A percentile compares a stretch with the other conserved stretches of the same genome.
Conservation (phyloP, 2,797 vertebrate species). For the Helostoma temminkii region DNA sequence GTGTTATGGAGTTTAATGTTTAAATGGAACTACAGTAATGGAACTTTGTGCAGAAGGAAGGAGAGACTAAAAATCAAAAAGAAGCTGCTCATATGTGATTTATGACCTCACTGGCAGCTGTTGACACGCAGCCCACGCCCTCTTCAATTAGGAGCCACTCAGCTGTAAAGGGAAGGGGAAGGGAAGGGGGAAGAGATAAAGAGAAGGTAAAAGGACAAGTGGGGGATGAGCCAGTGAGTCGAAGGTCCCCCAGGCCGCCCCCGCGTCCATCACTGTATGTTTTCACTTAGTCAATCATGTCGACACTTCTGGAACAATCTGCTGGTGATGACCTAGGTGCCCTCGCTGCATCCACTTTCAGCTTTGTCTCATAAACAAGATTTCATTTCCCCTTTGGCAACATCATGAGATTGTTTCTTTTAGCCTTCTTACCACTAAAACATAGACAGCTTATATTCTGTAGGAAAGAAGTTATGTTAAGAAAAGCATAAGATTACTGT, state of each 20-base stretch:
- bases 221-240: conserved; percentile 19
- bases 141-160: conserved; percentile 77
- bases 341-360: conserved; percentile 48
- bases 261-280: conserved; percentile 69
- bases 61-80: neutral
- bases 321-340: conserved; percentile 55
- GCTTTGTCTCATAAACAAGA: conserved; percentile 65
- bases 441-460: too few relatives aligned
- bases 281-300: conserved; percentile 83
- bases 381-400: conserved; percentile 60
- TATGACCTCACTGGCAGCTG: conserved; percentile 58
- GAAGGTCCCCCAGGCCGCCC: conserved; percentile 56
- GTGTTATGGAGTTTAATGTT: neutral
- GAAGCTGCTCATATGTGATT: conserved; percentile 41
- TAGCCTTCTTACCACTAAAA: too few relatives aligned
- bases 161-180: conserved; percentile 61
- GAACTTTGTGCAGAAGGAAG: neutral
- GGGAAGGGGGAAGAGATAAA: conserved; percentile 1
- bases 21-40: conserved; percentile 2
- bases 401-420: neutral
- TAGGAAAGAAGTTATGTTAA: too few relatives aligned
- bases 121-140: conserved; percentile 53
- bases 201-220: conserved; percentile 30
- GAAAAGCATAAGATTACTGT: too few relatives aligned
- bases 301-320: conserved; percentile 72